Evolutionary conservation across 2,113 vertebrate species (phyloP).

Genomic region (Garra rufa): DNA sequence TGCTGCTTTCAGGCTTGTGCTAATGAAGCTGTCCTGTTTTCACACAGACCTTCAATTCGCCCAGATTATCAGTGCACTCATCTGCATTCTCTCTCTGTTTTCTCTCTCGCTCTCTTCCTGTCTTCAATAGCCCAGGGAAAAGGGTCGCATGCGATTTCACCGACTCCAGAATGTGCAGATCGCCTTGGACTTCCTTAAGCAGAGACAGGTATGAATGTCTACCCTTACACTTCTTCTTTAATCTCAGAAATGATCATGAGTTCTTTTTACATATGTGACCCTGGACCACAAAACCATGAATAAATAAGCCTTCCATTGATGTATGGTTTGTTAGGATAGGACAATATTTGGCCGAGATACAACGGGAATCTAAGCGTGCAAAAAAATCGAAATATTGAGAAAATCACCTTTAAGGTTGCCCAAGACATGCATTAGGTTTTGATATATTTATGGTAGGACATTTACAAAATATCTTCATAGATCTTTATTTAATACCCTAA

Average conservation of each 20-base stretch:
- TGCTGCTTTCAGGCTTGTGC: slow-evolving; percentile 41
- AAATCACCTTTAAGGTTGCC: too few relatives aligned
- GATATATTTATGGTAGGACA: too few relatives aligned
- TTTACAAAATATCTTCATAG: too few relatives aligned
- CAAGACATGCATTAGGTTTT: too few relatives aligned
- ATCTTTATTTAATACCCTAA: too few relatives aligned
- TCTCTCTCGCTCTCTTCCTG: slow-evolving; percentile 8
- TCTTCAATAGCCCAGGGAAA: slow-evolving; percentile 77
- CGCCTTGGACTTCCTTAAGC: slow-evolving; percentile 80
- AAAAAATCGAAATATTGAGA: too few relatives aligned
- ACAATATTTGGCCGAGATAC: too few relatives aligned
- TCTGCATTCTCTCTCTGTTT: slow-evolving; percentile 13
- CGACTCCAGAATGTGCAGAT: slow-evolving; percentile 81
- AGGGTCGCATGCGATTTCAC: slow-evolving; percentile 81
- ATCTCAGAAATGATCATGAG: background rate
- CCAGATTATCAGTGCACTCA: slow-evolving; percentile 17
- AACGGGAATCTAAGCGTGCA: too few relatives aligned
- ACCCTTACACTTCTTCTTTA: background rate
- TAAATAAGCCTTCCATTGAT: too few relatives aligned
- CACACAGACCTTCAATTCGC: background rate
- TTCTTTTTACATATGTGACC: background rate
- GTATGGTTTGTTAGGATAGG: too few relatives aligned
- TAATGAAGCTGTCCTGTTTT: slow-evolving; percentile 21
- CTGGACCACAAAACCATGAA: too few relatives aligned
- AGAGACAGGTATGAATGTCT: slow-evolving; percentile 75